Evolutionary conservation across 2,888 invertebrate genomes (phyloP), one percentile per base, ranked within the genome.

Genomic region (Leptothorax acervorum): DNA sequence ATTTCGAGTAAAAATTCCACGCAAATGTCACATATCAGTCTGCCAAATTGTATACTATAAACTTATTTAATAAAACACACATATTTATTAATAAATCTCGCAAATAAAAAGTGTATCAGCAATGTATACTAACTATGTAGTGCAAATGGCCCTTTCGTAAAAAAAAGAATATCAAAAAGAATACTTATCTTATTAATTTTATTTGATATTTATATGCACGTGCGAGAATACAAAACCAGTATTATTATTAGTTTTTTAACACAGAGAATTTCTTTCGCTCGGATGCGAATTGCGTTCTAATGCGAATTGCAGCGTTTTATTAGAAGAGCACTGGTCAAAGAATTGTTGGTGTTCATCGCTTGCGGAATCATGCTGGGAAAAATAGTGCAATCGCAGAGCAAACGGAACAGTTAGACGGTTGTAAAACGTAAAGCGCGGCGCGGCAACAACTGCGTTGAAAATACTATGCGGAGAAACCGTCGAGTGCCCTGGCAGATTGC

Each of bases 401-500:
- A 53, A 85, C 35, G 51, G n/a, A 39, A 70, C 62, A 78, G 79
- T 74, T 55, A 42, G 84, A 71, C 81, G 81, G 35, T 71, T 18
- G 79, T 57, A 79, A 71, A 79, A 53, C 76, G 68, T 68, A 68
- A 68, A 71, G 63, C 79, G 65, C 68, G 83, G 68, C 68, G 60
- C 53, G 71, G 87, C 82, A 83, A 84, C 82, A 85, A 84, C 88
- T 88, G 86, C 85, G 87, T 86, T 86, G 92, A 90, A 91, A 91
- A 92, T 90, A 87, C 86, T 82, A 84, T 65, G 84, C 86, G 85
- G 85, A 88, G 92, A 87, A 88, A 87, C 86, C 87, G 87, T 89
- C 90, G 89, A 88, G 88, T 90, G 88, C 86, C 85, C 89, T 93
- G 94, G 93, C 94, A 93, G 92, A 93, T 94, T 93, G 94, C 94